phyloP scores from a whole-genome alignment of 1,140 invertebrate species.

The Diabrotica virgifera region DNA sequence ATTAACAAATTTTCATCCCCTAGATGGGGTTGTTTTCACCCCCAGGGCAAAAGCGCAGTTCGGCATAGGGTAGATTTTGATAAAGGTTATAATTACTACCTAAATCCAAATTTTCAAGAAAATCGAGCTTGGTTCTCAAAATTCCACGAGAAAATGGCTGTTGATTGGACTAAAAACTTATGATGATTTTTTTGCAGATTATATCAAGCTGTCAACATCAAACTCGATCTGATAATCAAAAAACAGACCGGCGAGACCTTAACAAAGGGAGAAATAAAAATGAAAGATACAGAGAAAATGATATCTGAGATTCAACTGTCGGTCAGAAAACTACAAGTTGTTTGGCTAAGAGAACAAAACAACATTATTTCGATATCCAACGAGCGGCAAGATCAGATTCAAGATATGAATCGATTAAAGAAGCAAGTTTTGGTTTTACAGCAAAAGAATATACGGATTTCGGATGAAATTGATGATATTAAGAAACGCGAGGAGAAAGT shows the following conservation, averaged over 20 bases:
- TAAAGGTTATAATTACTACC: no score
- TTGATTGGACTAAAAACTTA: conserved; percentile 56
- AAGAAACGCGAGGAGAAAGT: conserved; percentile 56
- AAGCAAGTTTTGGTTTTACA: conserved; percentile 75
- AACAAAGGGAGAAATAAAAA: conserved; percentile 52
- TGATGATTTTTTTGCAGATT: conserved; percentile 51
- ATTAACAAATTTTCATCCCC: no score
- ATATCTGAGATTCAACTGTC: conserved; percentile 58
- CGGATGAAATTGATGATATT: conserved; percentile 60
- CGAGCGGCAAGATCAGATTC: conserved; percentile 62
- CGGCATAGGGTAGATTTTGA: no score
- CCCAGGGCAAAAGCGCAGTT: no score
- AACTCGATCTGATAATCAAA: neutral
- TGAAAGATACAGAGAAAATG: conserved; percentile 58
- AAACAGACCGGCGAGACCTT: neutral
- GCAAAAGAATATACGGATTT: conserved; percentile 67
- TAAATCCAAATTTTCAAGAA: no score
- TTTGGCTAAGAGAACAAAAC: conserved; percentile 72
- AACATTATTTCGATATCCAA: conserved; percentile 64
- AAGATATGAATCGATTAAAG: conserved; percentile 62
- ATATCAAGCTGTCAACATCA: neutral
- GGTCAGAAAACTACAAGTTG: conserved; percentile 62
- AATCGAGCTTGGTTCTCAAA: no score
- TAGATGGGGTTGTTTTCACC: no score
- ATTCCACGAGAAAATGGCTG: no score